These are phyloP conservation scores for Argya squamiceps DNA, from an alignment of 2,797 vertebrate species.

Conservation along the genomic window DNA sequence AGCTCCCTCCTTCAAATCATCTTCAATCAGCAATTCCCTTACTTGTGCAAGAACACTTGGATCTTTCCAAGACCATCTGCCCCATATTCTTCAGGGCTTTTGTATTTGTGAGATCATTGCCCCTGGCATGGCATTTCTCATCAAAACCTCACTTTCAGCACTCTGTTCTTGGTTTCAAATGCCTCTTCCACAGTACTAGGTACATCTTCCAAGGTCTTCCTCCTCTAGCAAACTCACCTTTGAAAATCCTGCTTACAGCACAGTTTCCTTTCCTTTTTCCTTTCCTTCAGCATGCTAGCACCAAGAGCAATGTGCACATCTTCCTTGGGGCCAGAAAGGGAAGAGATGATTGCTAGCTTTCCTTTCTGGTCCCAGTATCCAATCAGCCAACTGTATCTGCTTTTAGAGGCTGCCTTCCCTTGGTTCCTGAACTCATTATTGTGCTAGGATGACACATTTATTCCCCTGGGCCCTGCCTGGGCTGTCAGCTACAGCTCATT, in stretches of 20 bases:
- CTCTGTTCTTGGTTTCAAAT: neutral
- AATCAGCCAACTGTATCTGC: neutral
- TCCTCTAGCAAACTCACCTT: neutral
- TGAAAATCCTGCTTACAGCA: neutral
- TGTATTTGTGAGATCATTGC: neutral
- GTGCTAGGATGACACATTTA: neutral
- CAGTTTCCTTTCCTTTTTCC: neutral
- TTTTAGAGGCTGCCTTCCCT: neutral
- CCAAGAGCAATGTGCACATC: neutral
- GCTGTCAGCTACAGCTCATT: neutral
- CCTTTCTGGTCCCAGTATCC: neutral
- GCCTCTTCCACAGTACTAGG: neutral
- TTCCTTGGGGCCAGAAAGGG: neutral
- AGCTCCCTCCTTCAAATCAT: neutral
- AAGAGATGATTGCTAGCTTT: neutral
- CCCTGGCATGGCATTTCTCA: neutral
- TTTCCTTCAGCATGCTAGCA: neutral
- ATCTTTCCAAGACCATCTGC: conserved; percentile 5
- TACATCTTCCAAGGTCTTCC: neutral
- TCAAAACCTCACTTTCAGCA: neutral
- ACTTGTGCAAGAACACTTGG: neutral
- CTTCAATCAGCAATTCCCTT: conserved; percentile 14
- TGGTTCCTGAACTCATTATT: neutral
- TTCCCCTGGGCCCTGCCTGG: neutral
- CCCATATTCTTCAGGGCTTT: neutral